Conservation (phyloP, 2,113 vertebrate species). For the Octodon degus region DNA sequence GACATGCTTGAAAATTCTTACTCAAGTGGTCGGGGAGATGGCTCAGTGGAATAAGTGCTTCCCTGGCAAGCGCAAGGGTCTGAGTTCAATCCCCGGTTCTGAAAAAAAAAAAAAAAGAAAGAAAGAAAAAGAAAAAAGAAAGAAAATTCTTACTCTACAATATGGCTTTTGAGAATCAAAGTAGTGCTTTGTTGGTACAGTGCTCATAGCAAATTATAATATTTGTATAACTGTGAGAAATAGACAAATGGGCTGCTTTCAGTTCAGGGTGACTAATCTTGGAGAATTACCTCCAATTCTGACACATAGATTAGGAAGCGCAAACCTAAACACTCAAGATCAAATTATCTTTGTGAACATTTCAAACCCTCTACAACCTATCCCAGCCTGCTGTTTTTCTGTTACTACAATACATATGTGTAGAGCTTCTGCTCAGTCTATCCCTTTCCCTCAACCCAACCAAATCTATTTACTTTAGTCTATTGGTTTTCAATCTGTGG, state of each 20-base stretch:
- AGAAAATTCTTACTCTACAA: not conserved
- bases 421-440: not conserved
- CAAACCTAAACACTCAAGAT: slow-evolving; percentile 5
- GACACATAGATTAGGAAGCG: not conserved
- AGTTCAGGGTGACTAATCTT: not conserved
- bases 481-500: not conserved
- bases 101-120: too few species aligned
- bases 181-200: not conserved
- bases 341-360: slow-evolving; percentile 18
- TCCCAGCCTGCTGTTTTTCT: not conserved
- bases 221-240: not conserved
- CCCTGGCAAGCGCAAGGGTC: too few species aligned
- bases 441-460: not conserved
- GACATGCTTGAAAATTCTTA: not conserved
- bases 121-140: too few species aligned
- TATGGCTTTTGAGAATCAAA: not conserved
- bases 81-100: too few species aligned
- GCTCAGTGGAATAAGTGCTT: too few species aligned
- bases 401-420: not conserved
- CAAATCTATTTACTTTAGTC: not conserved
- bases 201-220: not conserved
- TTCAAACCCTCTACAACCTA: not conserved
- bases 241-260: not conserved
- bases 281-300: not conserved
- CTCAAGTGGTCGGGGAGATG: not conserved